Evolutionary conservation across 1,140 invertebrate species (phyloP), one percentile per base, ranked within the genome.

Genomic region (Drosophila asahinai): DNA sequence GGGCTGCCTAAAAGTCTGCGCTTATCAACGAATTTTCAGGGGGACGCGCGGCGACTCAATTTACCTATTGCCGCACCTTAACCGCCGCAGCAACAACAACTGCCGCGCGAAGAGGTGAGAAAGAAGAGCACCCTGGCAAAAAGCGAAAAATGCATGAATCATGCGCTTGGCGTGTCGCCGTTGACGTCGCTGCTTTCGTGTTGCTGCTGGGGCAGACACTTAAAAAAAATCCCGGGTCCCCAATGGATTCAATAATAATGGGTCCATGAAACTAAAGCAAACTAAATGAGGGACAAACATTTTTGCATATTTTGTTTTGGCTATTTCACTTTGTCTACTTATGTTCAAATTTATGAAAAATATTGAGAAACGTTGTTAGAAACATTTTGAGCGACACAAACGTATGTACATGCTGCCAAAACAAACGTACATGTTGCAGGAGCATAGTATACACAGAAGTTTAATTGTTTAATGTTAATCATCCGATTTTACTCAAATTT

Each of bases 141-240:
- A 62, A 52, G 54, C 38, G 19, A 75, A 58, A 77, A 86, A 72
- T 75, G 62, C 59, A 79, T 89, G 86, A 89, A 84, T 89, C 84
- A 89, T 89, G 60, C 42, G 66, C 59, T 84, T 76, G 86, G 77
- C 71, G 84, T 84, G 77, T 81, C 47, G 49, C 59, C 42, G 33
- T 64, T 33, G 17, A 33, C 48, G 70, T 49, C 15, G 42, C 54
- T 65, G 65, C 48, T 42, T 51, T 57, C 25, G 42, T 22, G 68
- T 47, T 52, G 12, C n/a, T 64, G 40, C 36, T 40, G 45, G 36
- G 63, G 8, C 38, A 51, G 45, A 33, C 67, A 68, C 67, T 71
- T 33, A 17, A 19, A 45, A 9, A 45, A 43, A 22, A n/a, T 48
- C 19, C 4, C 2, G 19, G 19, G 4, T 12, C 12, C 6, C 3